Evolutionary conservation across 2,113 vertebrate genomes (phyloP).

Genomic region (Dinomys branickii): DNA sequence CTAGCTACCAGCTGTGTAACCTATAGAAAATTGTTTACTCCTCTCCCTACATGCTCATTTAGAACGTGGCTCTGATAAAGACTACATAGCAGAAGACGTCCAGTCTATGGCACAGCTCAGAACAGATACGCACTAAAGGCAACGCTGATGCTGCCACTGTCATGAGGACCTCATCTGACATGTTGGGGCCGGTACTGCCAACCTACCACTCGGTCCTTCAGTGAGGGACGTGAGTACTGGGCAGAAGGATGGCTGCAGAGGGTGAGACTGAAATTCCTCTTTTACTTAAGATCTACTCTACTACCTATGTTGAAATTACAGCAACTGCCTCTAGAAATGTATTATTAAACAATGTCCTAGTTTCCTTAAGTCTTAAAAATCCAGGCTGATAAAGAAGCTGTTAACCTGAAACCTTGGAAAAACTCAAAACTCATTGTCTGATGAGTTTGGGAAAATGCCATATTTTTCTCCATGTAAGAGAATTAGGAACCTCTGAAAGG

Average conservation of each 20-base stretch:
- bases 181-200: background rate
- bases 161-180: background rate
- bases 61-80: background rate
- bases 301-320: background rate
- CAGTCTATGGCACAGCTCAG: background rate
- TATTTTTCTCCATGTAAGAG: background rate
- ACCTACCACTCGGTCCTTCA: background rate
- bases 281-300: background rate
- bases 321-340: background rate
- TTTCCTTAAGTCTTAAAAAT: slow-evolving; percentile 27
- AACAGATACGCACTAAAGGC: background rate
- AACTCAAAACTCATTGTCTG: background rate
- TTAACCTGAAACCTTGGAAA: background rate
- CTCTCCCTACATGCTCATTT: background rate
- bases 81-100: background rate
- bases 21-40: background rate
- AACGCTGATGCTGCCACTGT: background rate
- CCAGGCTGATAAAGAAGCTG: background rate
- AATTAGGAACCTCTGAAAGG: background rate
- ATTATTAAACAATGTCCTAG: background rate
- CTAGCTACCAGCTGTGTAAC: background rate
- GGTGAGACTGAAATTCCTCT: background rate
- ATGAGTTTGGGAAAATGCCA: slow-evolving; percentile 18
- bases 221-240: fast-evolving
- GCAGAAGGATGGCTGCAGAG: background rate